phyloP scores from a whole-genome alignment of 64 coral and sea anemone species.

The Montipora sp. region DNA sequence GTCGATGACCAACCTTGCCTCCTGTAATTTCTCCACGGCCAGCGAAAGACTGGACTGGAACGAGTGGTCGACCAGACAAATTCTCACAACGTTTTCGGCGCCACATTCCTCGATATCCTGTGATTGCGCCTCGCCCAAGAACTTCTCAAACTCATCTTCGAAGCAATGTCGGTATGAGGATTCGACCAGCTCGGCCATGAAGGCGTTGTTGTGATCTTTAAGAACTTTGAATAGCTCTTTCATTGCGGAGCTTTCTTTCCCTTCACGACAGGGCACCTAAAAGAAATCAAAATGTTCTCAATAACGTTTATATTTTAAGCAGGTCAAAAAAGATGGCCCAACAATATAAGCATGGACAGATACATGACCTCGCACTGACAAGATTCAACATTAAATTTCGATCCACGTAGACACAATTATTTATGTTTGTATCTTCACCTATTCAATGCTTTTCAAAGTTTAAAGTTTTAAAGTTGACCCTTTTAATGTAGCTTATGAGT shows the following conservation, averaged over 20 bases:
- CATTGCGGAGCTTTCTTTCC: neutral
- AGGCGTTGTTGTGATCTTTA: neutral
- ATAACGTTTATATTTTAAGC: too few species aligned
- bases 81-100: neutral
- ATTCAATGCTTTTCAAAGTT: neutral
- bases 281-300: too few species aligned
- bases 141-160: neutral
- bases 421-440: neutral
- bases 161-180: slow-evolving; percentile 1
- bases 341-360: too few species aligned
- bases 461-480: neutral
- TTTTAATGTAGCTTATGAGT: neutral
- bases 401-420: neutral
- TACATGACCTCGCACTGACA: too few species aligned
- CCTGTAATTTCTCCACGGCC: neutral
- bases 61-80: neutral
- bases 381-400: too few species aligned
- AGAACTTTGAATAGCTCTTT: too few species aligned
- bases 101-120: neutral
- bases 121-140: too few species aligned
- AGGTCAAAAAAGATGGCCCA: too few species aligned
- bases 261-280: neutral
- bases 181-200: neutral
- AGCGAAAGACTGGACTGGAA: neutral
- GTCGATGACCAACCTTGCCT: neutral